Evolutionary conservation across 2,888 invertebrate genomes (phyloP), one percentile per base, ranked within the genome.

Genomic region (Anthophora plumipes): DNA sequence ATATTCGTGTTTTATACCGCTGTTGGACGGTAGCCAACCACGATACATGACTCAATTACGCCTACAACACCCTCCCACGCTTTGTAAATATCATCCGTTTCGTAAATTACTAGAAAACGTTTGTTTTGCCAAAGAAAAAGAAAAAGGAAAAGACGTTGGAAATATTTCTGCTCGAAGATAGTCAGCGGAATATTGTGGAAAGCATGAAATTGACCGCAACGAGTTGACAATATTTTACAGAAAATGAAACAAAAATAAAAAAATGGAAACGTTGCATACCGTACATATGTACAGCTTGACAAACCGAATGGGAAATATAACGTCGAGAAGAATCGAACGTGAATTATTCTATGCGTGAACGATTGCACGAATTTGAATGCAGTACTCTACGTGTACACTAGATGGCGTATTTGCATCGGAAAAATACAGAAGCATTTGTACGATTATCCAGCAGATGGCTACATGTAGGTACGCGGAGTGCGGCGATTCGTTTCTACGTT

Each of bases 391-490:
- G 6, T 0, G 7, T 1, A 12, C 0, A 11, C 12, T 14, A 72
- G 77, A 66, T 72, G 72, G 59, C 57, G 46, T 11, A n/a, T 0
- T 5, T 17, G 43, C 12, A 25, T 41, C 12, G n/a, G 0, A 9
- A 39, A 12, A 25, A 3, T 14, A 37, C 0, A 12, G 0, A 11
- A 20, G 4, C 0, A 2, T 67, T 54, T 46, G n/a, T 0, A 3
- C 7, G 43, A 7, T 43, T 5, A 22, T 20, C 48, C 72, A 63
- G 17, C 12, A 82, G 80, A 80, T 80, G 82, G 52, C 82, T 12
- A 1, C 48, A n/a, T n/a, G n/a, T n/a, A n/a, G n/a, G 12, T 31
- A 3, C 0, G 46, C 4, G n/a, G 5, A 50, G 46, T 22, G 20
- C 55, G 3, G 39, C 46, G 43, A 37, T 64, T 31, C 25, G 60